Evolutionary conservation across 2,113 vertebrate genomes (phyloP), one percentile per base, ranked within the genome.

Genomic region (Pterophyllum scalare): DNA sequence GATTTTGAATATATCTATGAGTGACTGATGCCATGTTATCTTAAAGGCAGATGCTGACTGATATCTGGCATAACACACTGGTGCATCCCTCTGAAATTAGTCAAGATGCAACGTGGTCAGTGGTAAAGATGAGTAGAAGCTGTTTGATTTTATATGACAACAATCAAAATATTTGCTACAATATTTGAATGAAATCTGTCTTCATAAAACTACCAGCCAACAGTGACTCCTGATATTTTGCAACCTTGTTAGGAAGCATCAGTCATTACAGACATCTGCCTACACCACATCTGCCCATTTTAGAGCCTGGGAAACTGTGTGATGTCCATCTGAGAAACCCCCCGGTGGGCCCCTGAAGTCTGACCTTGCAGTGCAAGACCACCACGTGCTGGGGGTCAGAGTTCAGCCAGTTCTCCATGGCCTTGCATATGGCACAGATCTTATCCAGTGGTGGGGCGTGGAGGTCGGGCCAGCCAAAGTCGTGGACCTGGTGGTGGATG

Each of bases 381-480:
- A 97, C 97, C 86, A 98, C 97, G n/a, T 98, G 97, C 84, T 97
- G 97, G 1, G 97, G 95, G 93, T 98, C 96, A 0, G 96, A 96
- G 88, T 95, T 97, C 91, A 98, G 93, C 97, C 97, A 98, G 3
- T 93, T 97, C 95, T 98, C 97, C 96, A 98, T 97, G 87, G 97
- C 96, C 91, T 98, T 98, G 92, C 97, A 98, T 94, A 98, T 97
- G 91, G 97, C 97, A 82, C 97, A 98, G 89, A 98, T 96, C 90
- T 97, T 97, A 93, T 98, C 97, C 92, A 98, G 94, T 0, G 97
- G 97, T 0, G 97, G 97, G 1, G 97, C 97, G 0, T 98, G 97
- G 77, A 97, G 95, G 84, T 97, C 97, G 3, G 97, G 97, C 97
- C 97, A 98, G 85, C 97, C 97, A 4, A 98, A 98, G 91, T 98